These are phyloP conservation scores for Oxyruncus cristatus DNA, from an alignment of 2,113 vertebrate species.

Conservation along the genomic window DNA sequence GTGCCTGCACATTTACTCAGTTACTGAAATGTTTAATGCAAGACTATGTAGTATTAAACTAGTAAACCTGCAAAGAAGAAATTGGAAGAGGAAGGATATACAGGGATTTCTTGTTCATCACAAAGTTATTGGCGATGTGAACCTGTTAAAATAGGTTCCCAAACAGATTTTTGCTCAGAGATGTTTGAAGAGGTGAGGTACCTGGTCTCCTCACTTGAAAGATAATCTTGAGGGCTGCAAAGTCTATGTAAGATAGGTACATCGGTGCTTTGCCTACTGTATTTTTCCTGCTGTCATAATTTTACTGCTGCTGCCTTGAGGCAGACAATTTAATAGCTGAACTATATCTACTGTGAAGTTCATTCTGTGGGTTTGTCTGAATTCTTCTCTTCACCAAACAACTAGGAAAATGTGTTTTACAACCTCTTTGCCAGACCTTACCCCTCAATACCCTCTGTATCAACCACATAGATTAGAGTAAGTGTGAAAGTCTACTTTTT, in stretches of 20 bases:
- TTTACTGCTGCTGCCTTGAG: background rate
- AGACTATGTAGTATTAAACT: background rate
- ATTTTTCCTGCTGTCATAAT: background rate
- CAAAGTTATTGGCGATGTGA: background rate
- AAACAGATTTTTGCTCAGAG: background rate
- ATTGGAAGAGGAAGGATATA: background rate
- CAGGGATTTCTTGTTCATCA: background rate
- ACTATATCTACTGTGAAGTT: background rate
- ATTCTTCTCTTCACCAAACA: background rate
- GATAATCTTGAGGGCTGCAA: background rate
- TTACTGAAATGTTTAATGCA: background rate
- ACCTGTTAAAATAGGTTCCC: background rate
- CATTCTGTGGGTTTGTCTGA: background rate
- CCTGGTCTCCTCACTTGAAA: background rate
- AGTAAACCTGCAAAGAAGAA: background rate
- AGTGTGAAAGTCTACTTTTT: background rate
- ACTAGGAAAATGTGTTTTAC: background rate
- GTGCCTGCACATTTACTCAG: background rate
- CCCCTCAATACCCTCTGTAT: background rate
- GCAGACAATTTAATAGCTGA: background rate
- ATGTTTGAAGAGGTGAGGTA: background rate
- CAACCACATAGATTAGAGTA: background rate
- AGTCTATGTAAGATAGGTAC: background rate
- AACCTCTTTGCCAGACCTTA: background rate
- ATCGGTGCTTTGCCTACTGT: background rate